These are phyloP conservation scores for Pitta sordida DNA, from an alignment of 2,113 vertebrate species.

Conservation along the genomic window DNA sequence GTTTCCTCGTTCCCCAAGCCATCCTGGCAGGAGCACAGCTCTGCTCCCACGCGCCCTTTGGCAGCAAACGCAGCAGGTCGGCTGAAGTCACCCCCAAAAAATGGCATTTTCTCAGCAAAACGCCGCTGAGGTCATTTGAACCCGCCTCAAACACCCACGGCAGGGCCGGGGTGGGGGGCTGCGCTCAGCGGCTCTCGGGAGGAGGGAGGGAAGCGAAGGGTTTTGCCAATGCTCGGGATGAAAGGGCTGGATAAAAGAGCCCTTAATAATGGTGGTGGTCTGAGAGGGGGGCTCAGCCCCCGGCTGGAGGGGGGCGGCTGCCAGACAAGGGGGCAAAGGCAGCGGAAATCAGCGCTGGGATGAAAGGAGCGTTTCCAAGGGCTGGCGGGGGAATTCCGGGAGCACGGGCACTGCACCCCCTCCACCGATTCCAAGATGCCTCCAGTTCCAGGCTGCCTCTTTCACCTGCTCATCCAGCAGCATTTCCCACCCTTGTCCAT, in stretches of 20 bases:
- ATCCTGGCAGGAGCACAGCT: background rate
- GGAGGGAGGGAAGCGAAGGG: background rate
- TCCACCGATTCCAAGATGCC: fast-evolving
- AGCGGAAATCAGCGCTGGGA: background rate
- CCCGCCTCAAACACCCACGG: background rate
- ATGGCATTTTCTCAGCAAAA: background rate
- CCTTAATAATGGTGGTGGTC: background rate
- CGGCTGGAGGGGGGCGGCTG: background rate
- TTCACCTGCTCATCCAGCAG: fast-evolving
- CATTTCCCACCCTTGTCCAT: background rate
- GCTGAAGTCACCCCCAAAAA: background rate
- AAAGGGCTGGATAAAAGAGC: slow-evolving; percentile 35
- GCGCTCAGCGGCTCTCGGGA: background rate
- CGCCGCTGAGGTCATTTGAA: background rate
- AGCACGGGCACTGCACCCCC: background rate
- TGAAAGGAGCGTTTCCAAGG: slow-evolving; percentile 36
- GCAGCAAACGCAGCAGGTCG: background rate
- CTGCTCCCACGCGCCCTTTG: background rate
- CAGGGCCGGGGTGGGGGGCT: background rate
- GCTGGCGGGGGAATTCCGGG: background rate
- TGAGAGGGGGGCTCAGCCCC: background rate
- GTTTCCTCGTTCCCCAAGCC: background rate
- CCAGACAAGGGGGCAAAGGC: background rate
- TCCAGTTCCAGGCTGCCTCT: background rate
- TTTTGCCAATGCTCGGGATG: background rate